Evolutionary conservation across 37 sponge, comb jelly and placozoan genomes (phyloP), one percentile per base, ranked within the genome.

Genomic region (Cliona cf. orientalis): DNA sequence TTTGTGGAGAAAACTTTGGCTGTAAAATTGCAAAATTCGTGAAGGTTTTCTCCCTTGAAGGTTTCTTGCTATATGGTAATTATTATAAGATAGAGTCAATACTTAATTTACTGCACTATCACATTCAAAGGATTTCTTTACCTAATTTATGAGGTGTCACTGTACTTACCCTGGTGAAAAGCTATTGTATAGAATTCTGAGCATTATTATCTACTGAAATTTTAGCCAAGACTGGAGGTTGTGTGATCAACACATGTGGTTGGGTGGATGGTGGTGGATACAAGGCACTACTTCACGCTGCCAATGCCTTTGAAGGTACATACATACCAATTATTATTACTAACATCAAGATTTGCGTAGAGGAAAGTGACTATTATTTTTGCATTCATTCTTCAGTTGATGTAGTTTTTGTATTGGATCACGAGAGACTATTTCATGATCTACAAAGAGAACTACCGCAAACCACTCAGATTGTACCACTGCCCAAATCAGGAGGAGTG

Each of bases 401-500:
- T 83, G 90, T 85, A 12, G 89, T 98, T 32, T 41, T 98, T 23
- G 98, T 98, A 41, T 29, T 98, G 72, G 98, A 98, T 49, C 86
- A 95, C 55, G 98, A 98, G 76, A 72, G 94, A 39, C 78, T 98
- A 22, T 88, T 73, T 66, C 85, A 82, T 37, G 91, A 95, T 43
- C 83, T 98, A 19, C 84, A 93, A 80, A 58, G 74, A 43, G 91
- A 93, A 25, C 78, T 98, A 14, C 92, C 94, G 22, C 26, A 32
- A 1, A 66, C 66, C 25, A 91, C 86, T 3, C 57, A 80, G 21
- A 81, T 96, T 2, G 75, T 98, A 1, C 89, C 81, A 0, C 81
- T 95, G 37, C 98, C 98, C 17, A 98, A 98, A 73, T 95, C 96
- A 42, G 98, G 96, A 39, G 98, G 98, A 23, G 98, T 97, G 40